phyloP scores from a whole-genome alignment of 1,140 invertebrate genomes.

The Pentalonia nigronervosa region DNA sequence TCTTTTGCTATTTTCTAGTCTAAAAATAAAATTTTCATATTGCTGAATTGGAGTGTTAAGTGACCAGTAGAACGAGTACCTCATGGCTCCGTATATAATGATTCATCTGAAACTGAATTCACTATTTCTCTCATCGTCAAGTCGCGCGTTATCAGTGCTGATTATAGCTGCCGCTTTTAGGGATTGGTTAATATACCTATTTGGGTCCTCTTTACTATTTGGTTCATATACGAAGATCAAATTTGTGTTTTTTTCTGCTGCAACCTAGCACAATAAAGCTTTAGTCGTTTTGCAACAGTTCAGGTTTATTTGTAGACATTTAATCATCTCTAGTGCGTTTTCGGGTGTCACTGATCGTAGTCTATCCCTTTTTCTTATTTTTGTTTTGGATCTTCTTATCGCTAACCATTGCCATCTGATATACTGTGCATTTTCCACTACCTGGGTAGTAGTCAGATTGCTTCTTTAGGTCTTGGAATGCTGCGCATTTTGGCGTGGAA shows the following conservation, averaged over 20 bases:
- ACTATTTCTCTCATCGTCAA: neutral
- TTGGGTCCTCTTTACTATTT: neutral
- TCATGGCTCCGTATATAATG: neutral
- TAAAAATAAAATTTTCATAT: neutral
- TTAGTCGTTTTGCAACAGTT: too few species aligned
- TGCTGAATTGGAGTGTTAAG: neutral
- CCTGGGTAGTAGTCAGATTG: too few species aligned
- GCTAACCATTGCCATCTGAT: neutral
- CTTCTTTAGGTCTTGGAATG: too few species aligned
- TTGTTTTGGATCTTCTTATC: neutral
- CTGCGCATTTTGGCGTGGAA: too few species aligned
- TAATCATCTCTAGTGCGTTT: neutral
- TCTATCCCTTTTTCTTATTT: neutral
- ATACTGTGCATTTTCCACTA: too few species aligned
- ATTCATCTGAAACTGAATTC: neutral
- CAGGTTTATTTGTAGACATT: neutral
- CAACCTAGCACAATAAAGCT: neutral
- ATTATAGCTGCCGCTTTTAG: neutral
- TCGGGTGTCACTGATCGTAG: too few species aligned
- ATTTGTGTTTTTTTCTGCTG: neutral
- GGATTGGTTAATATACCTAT: neutral
- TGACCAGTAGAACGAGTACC: neutral
- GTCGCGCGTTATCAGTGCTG: neutral
- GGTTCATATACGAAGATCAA: neutral
- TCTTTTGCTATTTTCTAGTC: too few species aligned